Base-by-base conservation (phyloP, 2,888 invertebrate species). In the Allolobophora icterica region DNA sequence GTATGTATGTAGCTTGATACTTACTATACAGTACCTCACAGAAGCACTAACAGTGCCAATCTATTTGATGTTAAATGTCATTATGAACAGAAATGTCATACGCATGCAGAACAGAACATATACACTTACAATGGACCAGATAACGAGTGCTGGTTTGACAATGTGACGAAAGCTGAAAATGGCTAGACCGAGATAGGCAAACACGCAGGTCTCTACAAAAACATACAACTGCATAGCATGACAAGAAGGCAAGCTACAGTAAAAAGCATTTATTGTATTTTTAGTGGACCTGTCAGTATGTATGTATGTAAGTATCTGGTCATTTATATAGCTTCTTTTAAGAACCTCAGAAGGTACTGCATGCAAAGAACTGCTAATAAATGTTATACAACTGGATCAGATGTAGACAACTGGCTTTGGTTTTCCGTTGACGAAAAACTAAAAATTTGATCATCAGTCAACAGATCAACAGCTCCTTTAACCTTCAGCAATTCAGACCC, bases 131-230 rank as follows among this genome's bases (percentile, higher is more conserved):
- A 99, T 97, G 93, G 98, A 98, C 99, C 99, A 99, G 90, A 98
- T 97, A 11, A 99, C 97, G 91, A 99, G 96, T 0, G 99, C 97
- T 45, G 96, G 96, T 95, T 99, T 98, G 90, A 99, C 97, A 91
- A 98, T 97, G 95, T 99, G 98, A 93, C 97, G 97, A 95, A 99
- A 99, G 94, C 99, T 99, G 95, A 97, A 98, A 94, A 99, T 97
- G 45, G 98, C 98, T 94, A 99, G 96, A 91, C 98, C 99, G 91
- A 99, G 96, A 95, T 99, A 99, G 11, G 99, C 99, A 96, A 99
- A 99, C 0, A 99, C 99, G 95, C 99, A 99, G 0, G 99, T 99
- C 96, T 99, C 99, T 93, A 98, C 91, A 94, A 94, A 90, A 91
- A 15, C 90, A 91, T 33, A 91, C 52, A 90, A 84, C n/a, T 87